Base-by-base conservation (phyloP, 2,113 vertebrate species). In the Oncorhynchus masou region DNA sequence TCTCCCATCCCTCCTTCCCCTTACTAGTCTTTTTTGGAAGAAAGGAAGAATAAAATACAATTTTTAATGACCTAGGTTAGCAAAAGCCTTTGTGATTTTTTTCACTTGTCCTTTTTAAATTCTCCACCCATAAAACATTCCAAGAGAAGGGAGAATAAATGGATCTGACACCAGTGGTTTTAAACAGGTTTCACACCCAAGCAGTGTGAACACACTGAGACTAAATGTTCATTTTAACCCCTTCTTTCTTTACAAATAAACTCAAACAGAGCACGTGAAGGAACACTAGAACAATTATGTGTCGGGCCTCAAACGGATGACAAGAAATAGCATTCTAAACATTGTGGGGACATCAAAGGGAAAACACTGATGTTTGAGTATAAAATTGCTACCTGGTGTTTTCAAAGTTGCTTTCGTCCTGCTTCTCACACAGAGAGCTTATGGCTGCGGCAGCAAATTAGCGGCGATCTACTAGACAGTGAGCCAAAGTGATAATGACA, bases 341-440 rank as follows among this genome's bases (percentile, higher is more conserved):
- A 75, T 77, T 84, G 74, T 80, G 83, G 67, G 5, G 59, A 62
- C n/a, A 45, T 45, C 39, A 45, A 12, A 9, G 39, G 39, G 80
- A 83, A 70, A 57, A 51, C 49, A 4, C 9, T 31, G 66, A 74
- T 45, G 27, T 85, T 82, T 74, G 74, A 81, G 79, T 8, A 3
- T 79, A 65, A 87, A 87, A 87, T 87, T 88, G 80, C 84, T 86
- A 84, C 82, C 80, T 81, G 83, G 54, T 19, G 16, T 76, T 84
- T 77, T 84, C 68, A 81, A 83, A 86, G 78, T 86, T 79, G 4
- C 25, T 24, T 62, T 22, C 13, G 5, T 11, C 59, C 59, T 62
- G n/a, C n/a, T n/a, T 62, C 78, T 78, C 78, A 68, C 69, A 57
- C 73, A 75, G 12, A 0, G 1, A 77, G 80, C 82, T 76, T 72